These are phyloP conservation scores for Eurois occulta DNA, from an alignment of 2,888 invertebrate genomes.

Conservation along the genomic window DNA sequence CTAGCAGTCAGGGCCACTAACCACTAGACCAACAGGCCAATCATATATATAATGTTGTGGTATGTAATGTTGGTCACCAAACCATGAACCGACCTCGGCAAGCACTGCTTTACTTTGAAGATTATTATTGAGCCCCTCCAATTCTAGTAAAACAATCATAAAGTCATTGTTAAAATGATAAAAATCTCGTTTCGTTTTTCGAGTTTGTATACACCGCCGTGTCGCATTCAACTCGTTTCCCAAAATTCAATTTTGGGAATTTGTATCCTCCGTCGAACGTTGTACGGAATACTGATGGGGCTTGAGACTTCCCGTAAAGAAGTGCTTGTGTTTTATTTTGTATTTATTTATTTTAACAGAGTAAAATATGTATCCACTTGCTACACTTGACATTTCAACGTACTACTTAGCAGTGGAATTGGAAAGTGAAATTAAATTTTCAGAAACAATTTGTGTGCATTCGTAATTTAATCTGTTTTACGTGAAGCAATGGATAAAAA, in stretches of 20 bases:
- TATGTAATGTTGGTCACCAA: not conserved
- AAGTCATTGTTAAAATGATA: conserved; percentile 87
- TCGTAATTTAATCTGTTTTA: conserved; percentile 13
- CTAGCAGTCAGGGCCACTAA: too few species aligned
- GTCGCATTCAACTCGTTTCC: conserved; percentile 90
- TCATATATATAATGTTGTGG: too few species aligned
- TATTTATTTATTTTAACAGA: conserved; percentile 81
- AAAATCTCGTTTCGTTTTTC: conserved; percentile 87
- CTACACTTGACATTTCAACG: conserved; percentile 75
- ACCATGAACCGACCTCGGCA: not conserved
- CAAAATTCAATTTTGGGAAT: conserved; percentile 91
- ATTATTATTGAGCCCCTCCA: not conserved
- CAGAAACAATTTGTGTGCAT: conserved; percentile 20
- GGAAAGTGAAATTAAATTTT: conserved; percentile 27
- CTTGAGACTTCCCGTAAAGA: conserved; percentile 75
- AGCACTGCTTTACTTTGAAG: not conserved
- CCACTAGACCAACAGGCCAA: too few species aligned
- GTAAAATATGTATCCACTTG: conserved; percentile 78
- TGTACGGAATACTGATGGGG: conserved; percentile 88
- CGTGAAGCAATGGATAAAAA: not conserved
- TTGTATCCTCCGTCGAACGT: conserved; percentile 89
- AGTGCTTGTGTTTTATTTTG: conserved; percentile 68
- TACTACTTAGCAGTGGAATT: conserved; percentile 49
- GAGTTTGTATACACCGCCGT: conserved; percentile 88
- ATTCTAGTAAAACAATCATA: conserved; percentile 61